These are phyloP conservation scores for Drosophila sp. DNA, from an alignment of 1,140 invertebrate genomes.

Conservation along the genomic window DNA sequence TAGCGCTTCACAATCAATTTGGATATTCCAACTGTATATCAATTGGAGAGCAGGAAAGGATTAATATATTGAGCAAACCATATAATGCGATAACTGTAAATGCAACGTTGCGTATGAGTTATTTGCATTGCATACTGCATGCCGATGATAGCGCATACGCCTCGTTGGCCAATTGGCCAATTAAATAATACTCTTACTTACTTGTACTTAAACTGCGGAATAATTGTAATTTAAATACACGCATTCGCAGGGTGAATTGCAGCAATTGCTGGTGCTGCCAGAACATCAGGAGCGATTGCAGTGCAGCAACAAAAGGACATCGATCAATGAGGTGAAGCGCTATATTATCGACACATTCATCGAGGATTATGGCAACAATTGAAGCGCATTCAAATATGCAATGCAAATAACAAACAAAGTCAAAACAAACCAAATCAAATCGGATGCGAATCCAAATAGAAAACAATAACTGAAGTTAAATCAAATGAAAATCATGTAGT, in stretches of 20 bases:
- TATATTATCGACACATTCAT: conserved; percentile 84
- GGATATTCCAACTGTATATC: background rate
- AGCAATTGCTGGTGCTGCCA: conserved; percentile 77
- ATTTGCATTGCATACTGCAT: conserved; percentile 31
- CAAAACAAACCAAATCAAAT: conserved; percentile 15
- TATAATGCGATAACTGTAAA: conserved; percentile 40
- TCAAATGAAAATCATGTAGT: conserved; percentile 49
- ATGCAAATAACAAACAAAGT: conserved; percentile 21
- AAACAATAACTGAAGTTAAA: conserved; percentile 40
- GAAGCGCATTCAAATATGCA: conserved; percentile 35
- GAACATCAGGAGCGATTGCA: conserved; percentile 80
- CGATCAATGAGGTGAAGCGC: conserved; percentile 83
- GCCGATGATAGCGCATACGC: conserved; percentile 60
- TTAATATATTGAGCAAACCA: conserved; percentile 33
- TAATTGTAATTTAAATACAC: conserved; percentile 6
- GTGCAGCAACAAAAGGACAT: conserved; percentile 79
- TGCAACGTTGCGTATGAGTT: conserved; percentile 37
- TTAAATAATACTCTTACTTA: conserved; percentile 46
- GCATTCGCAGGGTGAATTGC: conserved; percentile 73
- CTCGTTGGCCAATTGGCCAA: conserved; percentile 30
- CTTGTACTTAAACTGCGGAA: conserved; percentile 26
- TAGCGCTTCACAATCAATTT: conserved; percentile 38
- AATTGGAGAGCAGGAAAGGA: background rate
- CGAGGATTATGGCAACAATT: conserved; percentile 78
- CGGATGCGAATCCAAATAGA: conserved; percentile 28